Evolutionary conservation across 2,888 invertebrate genomes (phyloP), one percentile per base, ranked within the genome.

Genomic region (Phengaris alcon): DNA sequence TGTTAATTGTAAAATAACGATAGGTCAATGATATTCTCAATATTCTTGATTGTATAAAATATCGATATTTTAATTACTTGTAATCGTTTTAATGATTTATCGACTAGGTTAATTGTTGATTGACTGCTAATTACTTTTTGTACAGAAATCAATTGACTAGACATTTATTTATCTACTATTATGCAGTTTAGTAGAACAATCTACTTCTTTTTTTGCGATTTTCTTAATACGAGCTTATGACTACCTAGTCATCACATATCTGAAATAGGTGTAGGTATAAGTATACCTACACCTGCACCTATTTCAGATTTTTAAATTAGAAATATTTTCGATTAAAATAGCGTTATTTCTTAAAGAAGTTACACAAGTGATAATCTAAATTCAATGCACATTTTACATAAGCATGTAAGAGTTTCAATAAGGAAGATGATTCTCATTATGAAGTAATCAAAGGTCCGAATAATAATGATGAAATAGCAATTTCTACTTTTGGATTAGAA

Each of bases 1-100:
- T 77, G 75, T 76, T 79, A 82, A 80, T 81, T 79, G n/a, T n/a
- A n/a, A n/a, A n/a, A n/a, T n/a, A 80, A 82, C 79, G 82, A 79
- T 77, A 77, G 79, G 76, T 81, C 81, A 79, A 77, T 74, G 82
- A 74, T 79, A 35, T 35, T 35, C 35, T 78, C 77, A 79, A 78
- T 78, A 77, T 80, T 80, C 74, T 79, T 79, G 77, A 79, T 79
- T 78, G 77, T 76, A 76, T 52, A 73, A 76, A 75, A 57, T 75
- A 74, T 77, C 75, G 51, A 10, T 54, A 55, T 73, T 75, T 73
- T 75, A 55, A 75, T 77, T 72, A 73, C 35, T 72, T 35, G 52
- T 72, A 72, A 72, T 52, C 54, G 35, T 6, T 72, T 72, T 54
- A 54, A 52, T 72, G 35, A 54, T 54, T 22, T 54, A 72, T 72